Conservation (phyloP, 2,888 invertebrate genomes). For the Conchocele bisecta region DNA sequence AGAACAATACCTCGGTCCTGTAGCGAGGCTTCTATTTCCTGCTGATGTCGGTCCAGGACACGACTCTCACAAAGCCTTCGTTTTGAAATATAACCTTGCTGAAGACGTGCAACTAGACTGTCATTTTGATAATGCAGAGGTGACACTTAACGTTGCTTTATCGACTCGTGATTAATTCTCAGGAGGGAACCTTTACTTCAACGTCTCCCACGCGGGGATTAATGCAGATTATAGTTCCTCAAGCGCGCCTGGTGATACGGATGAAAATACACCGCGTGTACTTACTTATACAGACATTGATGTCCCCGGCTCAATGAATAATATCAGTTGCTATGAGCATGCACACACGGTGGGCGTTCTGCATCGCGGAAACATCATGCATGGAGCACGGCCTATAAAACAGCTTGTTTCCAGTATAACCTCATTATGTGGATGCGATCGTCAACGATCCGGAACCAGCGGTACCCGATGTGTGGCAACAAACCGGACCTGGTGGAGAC, state of each 20-base stretch:
- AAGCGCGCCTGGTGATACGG: too few relatives aligned
- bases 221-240: too few relatives aligned
- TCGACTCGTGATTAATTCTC: slow-evolving; percentile 80
- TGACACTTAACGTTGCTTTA: slow-evolving; percentile 82
- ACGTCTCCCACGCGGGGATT: too few relatives aligned
- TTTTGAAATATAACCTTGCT: slow-evolving; percentile 81
- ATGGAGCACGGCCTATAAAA: slow-evolving; percentile 82
- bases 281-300: too few relatives aligned
- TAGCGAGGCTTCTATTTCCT: slow-evolving; percentile 79
- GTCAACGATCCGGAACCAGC: slow-evolving; percentile 80
- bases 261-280: too few relatives aligned
- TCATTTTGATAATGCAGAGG: slow-evolving; percentile 84
- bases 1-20: slow-evolving; percentile 78
- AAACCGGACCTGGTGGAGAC: slow-evolving; percentile 76
- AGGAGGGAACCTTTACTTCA: slow-evolving; percentile 82
- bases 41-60: slow-evolving; percentile 80
- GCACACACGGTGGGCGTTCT: slow-evolving; percentile 77
- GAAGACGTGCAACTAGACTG: slow-evolving; percentile 81
- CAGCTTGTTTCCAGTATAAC: slow-evolving; percentile 82
- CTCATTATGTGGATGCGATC: slow-evolving; percentile 84
- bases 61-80: slow-evolving; percentile 83
- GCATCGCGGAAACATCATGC: slow-evolving; percentile 83
- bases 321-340: slow-evolving; percentile 72
- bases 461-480: slow-evolving; percentile 83
- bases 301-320: slow-evolving; percentile 79